These are phyloP conservation scores for Catharus ustulatus DNA, from an alignment of 2,797 vertebrate genomes.

Conservation along the genomic window DNA sequence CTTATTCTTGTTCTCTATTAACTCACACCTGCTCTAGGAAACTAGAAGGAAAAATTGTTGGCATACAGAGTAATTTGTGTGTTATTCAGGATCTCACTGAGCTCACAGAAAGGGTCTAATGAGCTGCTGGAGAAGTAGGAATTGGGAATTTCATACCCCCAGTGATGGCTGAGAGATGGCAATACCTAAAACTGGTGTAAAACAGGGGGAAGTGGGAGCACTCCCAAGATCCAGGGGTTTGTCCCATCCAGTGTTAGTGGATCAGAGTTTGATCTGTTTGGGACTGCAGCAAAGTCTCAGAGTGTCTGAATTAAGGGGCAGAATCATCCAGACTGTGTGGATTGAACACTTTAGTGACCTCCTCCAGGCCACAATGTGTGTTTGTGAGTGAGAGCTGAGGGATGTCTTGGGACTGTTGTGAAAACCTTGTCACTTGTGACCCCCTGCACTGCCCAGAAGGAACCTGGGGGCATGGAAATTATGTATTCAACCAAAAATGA, in stretches of 20 bases:
- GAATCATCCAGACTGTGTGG: background rate
- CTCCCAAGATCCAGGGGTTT: background rate
- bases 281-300: background rate
- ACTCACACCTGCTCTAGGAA: background rate
- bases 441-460: background rate
- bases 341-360: background rate
- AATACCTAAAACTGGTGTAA: background rate
- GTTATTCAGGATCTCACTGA: background rate
- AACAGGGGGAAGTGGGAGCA: background rate
- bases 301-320: background rate
- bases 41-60: background rate
- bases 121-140: background rate
- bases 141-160: background rate
- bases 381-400: background rate
- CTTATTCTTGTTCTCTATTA: slow-evolving; percentile 40
- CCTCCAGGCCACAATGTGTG: background rate
- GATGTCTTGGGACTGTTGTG: background rate
- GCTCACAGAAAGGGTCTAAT: background rate
- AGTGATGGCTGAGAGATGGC: background rate
- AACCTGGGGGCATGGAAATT: background rate
- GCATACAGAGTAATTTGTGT: background rate
- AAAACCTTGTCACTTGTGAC: background rate
- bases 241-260: background rate
- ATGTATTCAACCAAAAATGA: background rate
- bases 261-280: background rate